Evolutionary conservation across 2,113 vertebrate species (phyloP).

Genomic region (Perca flavescens): DNA sequence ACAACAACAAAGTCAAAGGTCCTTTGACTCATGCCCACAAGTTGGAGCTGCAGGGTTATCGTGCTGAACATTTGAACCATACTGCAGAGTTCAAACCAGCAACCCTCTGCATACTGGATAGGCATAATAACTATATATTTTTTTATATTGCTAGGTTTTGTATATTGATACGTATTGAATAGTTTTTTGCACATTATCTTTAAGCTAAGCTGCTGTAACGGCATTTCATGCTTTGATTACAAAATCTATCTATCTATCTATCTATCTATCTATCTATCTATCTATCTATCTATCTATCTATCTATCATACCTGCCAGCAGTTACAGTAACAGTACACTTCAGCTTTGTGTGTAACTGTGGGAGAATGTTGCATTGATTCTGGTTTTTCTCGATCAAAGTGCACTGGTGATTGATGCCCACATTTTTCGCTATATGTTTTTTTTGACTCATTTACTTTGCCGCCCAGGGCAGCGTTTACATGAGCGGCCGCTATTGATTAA

Average conservation of each 20-base stretch:
- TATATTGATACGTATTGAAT: too few species aligned
- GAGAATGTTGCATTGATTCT: slow-evolving; percentile 15
- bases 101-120: not conserved
- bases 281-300: too few species aligned
- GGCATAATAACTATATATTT: too few species aligned
- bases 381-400: slow-evolving; percentile 11
- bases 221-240: too few species aligned
- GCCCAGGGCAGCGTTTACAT: slow-evolving; percentile 11
- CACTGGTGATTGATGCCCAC: slow-evolving; percentile 21
- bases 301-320: not conserved
- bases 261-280: too few species aligned
- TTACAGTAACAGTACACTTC: not conserved
- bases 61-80: not conserved
- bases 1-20: fast-evolving
- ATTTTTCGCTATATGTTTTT: slow-evolving; percentile 16
- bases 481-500: slow-evolving; percentile 42
- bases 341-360: not conserved
- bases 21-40: not conserved
- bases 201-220: too few species aligned
- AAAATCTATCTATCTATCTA: too few species aligned
- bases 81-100: slow-evolving; percentile 20
- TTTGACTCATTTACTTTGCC: slow-evolving; percentile 40
- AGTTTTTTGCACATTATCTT: too few species aligned
- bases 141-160: too few species aligned
- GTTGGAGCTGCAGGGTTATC: not conserved